Percentiles rank a stretch among this genome's conserved stretches.
These are phyloP conservation scores for Gallinago nigripennis DNA, from an alignment of 2,797 vertebrate species.

Conservation along the genomic window DNA sequence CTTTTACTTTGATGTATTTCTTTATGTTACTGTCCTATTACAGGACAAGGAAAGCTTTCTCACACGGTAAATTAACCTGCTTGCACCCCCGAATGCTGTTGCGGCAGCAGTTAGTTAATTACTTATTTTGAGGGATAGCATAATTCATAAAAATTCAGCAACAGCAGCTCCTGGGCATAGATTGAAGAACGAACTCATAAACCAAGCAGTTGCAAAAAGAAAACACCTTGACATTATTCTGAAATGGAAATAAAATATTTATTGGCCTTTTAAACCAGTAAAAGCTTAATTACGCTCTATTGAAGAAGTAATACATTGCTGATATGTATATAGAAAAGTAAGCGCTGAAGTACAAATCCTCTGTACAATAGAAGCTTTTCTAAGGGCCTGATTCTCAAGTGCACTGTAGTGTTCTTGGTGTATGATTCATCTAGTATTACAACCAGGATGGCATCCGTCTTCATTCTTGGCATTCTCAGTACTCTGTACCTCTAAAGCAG, in stretches of 20 bases:
- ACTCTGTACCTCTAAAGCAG: neutral
- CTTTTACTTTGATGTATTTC: neutral
- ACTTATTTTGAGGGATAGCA: neutral
- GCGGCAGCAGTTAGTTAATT: neutral
- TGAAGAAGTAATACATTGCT: neutral
- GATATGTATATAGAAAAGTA: neutral
- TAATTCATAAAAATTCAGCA: neutral
- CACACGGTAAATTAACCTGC: neutral
- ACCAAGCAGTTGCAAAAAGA: neutral
- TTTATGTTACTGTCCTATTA: neutral
- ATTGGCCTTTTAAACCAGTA: neutral
- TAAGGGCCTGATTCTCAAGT: neutral
- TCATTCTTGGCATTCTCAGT: neutral
- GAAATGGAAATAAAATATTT: slow-evolving; percentile 1
- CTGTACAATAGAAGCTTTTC: neutral
- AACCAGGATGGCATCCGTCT: fast-evolving
- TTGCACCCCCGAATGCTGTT: neutral
- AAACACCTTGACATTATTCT: neutral
- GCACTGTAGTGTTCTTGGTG: neutral
- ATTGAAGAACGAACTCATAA: neutral
- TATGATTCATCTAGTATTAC: neutral
- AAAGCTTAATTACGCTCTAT: neutral
- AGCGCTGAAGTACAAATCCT: neutral
- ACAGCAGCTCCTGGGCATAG: neutral
- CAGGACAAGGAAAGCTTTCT: neutral